Conservation (phyloP, 53 echinoderm and acorn worm species). For the Echinometra lucunter region DNA sequence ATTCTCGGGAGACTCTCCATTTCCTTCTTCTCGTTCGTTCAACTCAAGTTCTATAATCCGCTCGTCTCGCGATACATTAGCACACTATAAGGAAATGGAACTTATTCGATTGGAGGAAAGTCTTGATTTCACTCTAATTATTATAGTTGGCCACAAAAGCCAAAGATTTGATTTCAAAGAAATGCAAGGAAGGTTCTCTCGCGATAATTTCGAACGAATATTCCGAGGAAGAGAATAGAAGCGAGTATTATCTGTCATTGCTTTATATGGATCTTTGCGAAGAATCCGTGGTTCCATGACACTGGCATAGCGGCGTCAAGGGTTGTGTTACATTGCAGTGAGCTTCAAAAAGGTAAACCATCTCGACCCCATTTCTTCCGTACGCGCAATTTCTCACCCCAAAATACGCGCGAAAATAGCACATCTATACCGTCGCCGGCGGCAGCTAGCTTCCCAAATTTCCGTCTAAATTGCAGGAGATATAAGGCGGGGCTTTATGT, state of each 20-base stretch:
- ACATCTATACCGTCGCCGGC: constrained; percentile 63
- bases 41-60: constrained; percentile 1
- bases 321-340: constrained; percentile 7
- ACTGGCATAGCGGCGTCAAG: neutral
- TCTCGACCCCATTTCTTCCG: constrained; percentile 57
- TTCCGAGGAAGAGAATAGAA: constrained; percentile 34
- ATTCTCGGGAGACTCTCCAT: neutral
- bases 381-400: constrained; percentile 57
- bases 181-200: constrained; percentile 29
- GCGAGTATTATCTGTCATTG: constrained; percentile 56
- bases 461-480: constrained; percentile 69
- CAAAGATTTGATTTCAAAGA: constrained; percentile 22
- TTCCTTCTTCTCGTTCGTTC: constrained; percentile 37
- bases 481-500: constrained; percentile 66
- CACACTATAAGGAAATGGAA: constrained; percentile 14
- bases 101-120: constrained; percentile 56
- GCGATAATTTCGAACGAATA: constrained; percentile 64
- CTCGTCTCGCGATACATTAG: constrained; percentile 11
- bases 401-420: constrained; percentile 63
- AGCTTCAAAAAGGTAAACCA: constrained; percentile 36
- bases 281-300: constrained; percentile 36
- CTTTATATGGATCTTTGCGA: constrained; percentile 47
- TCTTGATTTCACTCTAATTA: constrained; percentile 56
- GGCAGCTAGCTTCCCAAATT: constrained; percentile 56
- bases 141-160: constrained; percentile 63